Evolutionary conservation across 2,113 vertebrate species (phyloP).

Genomic region (Plecturocebus donacophilus): DNA sequence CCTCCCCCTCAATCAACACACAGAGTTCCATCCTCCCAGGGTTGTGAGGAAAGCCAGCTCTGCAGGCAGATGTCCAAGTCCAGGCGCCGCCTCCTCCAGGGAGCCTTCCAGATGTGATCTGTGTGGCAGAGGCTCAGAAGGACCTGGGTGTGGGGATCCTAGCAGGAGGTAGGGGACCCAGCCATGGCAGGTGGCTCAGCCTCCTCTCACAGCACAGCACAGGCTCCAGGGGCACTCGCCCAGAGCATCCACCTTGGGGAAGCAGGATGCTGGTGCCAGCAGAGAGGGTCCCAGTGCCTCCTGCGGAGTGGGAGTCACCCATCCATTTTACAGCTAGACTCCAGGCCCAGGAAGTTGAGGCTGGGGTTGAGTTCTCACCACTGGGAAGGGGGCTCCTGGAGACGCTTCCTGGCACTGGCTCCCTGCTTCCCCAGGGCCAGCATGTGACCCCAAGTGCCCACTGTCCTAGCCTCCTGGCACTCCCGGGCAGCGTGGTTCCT

Average conservation of each 20-base stretch:
- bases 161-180: no score
- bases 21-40: neutral
- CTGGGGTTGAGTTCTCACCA: neutral
- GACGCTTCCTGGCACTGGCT: neutral
- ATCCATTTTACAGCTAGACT: neutral
- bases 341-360: neutral
- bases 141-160: accelerated
- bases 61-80: neutral
- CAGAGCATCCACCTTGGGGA: accelerated
- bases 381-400: no score
- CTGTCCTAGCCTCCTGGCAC: no score
- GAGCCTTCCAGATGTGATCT: neutral
- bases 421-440: neutral
- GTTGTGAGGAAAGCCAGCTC: neutral
- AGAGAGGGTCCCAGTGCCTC: accelerated
- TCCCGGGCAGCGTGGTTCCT: no score
- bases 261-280: no score
- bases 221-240: neutral
- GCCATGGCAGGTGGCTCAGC: no score
- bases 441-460: no score
- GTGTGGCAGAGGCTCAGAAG: neutral
- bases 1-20: no score
- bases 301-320: neutral
- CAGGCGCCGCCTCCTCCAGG: neutral
- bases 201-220: neutral